Percentiles rank a stretch among this genome's conserved stretches.
These are phyloP conservation scores for Formica selysi DNA, from an alignment of 1,140 invertebrate genomes.

Conservation along the genomic window DNA sequence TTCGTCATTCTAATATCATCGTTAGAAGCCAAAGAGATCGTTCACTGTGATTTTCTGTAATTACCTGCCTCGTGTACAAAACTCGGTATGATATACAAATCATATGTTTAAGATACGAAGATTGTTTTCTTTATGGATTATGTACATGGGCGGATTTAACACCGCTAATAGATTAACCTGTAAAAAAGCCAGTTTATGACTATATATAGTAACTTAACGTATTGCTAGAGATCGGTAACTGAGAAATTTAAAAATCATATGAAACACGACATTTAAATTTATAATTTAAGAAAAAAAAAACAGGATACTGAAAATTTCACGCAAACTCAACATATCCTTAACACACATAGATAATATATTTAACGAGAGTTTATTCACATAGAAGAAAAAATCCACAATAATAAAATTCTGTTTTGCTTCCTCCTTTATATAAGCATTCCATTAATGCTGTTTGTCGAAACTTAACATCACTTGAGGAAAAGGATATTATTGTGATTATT, in stretches of 20 bases:
- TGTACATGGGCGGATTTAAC: not conserved
- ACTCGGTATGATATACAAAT: not conserved
- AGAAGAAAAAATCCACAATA: not conserved
- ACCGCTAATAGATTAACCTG: not conserved
- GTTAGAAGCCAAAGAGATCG: constrained; percentile 8
- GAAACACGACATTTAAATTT: not conserved
- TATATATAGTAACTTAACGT: not conserved
- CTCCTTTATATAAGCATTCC: not conserved
- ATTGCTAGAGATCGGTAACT: not conserved
- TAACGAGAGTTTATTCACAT: not conserved
- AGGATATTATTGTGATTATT: not conserved
- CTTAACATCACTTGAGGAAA: not conserved
- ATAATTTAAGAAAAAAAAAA: constrained; percentile 4
- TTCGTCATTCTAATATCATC: not conserved
- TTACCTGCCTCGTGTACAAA: not conserved
- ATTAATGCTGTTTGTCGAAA: not conserved
- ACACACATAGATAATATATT: not conserved
- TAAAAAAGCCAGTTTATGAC: not conserved
- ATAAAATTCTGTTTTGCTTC: not conserved
- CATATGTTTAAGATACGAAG: constrained; percentile 5
- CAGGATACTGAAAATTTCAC: not conserved
- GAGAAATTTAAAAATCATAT: not conserved
- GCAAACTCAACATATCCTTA: not conserved
- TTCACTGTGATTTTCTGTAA: not conserved
- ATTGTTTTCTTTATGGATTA: not conserved